A percentile compares a stretch with the other conserved stretches of the same genome.
These are phyloP conservation scores for Brachionichthys hirsutus DNA, from an alignment of 2,113 vertebrate species.

Conservation along the genomic window DNA sequence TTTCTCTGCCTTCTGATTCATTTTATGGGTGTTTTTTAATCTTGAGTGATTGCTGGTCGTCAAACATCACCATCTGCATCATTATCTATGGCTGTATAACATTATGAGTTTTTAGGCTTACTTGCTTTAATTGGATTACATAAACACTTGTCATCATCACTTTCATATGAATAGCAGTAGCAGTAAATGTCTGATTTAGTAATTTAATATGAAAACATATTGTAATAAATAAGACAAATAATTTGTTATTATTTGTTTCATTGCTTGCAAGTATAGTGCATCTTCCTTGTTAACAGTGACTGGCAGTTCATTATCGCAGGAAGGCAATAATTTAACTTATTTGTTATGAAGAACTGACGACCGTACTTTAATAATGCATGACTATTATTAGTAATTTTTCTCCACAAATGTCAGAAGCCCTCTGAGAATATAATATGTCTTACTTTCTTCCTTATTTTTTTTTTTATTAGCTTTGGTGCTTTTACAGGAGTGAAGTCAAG, in stretches of 20 bases:
- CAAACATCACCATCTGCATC: conserved; percentile 12
- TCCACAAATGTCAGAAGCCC: neutral
- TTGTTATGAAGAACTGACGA: conserved; percentile 3
- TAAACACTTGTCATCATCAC: too few species aligned
- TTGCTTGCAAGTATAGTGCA: too few species aligned
- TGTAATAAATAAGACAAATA: too few species aligned
- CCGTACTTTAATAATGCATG: conserved; percentile 17
- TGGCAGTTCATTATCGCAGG: too few species aligned
- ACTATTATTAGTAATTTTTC: conserved; percentile 23
- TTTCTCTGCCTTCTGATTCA: conserved; percentile 7
- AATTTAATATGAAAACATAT: too few species aligned
- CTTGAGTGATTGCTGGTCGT: conserved; percentile 21
- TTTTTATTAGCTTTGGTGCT: too few species aligned
- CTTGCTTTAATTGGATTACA: conserved; percentile 31
- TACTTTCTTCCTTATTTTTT: too few species aligned
- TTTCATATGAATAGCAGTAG: too few species aligned
- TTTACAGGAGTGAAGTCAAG: too few species aligned
- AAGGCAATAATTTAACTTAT: too few species aligned
- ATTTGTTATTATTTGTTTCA: too few species aligned
- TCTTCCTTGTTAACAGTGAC: neutral
- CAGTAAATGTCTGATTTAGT: too few species aligned
- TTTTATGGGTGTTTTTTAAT: conserved; percentile 13
- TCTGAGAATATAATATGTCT: conserved; percentile 10
- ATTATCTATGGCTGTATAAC: conserved; percentile 12
- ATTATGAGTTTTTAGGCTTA: conserved; percentile 20